Evolutionary conservation across 2,113 vertebrate genomes (phyloP), one percentile per base, ranked within the genome.

Genomic region (Piaya cayana): DNA sequence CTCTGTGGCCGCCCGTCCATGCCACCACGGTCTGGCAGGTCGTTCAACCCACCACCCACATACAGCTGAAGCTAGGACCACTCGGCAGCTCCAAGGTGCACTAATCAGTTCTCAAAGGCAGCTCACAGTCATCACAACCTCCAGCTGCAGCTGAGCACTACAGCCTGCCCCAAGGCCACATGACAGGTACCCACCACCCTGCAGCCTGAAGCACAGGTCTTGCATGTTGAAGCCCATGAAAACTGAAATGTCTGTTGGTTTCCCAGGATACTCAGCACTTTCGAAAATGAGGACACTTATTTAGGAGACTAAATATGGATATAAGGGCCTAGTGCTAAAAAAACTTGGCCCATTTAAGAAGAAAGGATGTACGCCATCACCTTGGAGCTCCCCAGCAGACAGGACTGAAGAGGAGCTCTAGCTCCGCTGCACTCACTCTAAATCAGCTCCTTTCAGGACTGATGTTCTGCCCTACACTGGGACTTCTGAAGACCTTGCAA

Each of bases 241-340:
- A 95, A 47, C 37, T 27, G 70, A 82, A 68, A 69, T 19, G 21
- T 50, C 81, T 83, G 68, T 32, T 83, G 64, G 91, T 83, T 95
- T 95, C 94, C 86, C 90, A 93, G 82, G 85, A 88, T 90, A 88
- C 76, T 88, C 92, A 92, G 89, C 89, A 89, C 58, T 93, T 84
- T 5, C 6, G 86, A 95, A 97, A 97, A 95, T 43, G 91, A 96
- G 94, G 93, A 86, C 96, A 95, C 56, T 94, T 96, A 95, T 94
- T 97, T 75, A 93, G 94, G 85, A 94, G 72, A 49, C 94, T 96
- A 96, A 95, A 97, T 96, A 96, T 81, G 82, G 95, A 92, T 94
- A 86, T 90, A 95, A 95, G 90, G 85, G 72, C 82, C 90, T 49
- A 75, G 88, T 34, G 78, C 92, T 96, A 96, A 92, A 96, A 97